Evolutionary conservation across 2,888 invertebrate genomes (phyloP).

Genomic region (Caenorhabditis sinica): DNA sequence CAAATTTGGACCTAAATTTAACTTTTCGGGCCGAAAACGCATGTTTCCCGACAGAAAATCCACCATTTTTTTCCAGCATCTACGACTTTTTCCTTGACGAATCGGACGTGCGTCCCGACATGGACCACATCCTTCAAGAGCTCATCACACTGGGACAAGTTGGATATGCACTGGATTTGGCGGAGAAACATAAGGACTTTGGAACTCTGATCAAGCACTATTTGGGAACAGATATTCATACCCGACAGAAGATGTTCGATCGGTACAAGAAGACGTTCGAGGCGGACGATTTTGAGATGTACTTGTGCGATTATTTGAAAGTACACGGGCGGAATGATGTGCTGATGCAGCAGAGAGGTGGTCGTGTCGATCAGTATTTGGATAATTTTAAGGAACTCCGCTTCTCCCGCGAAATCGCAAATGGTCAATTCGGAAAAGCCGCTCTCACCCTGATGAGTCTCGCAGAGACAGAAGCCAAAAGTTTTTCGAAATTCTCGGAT

Average conservation of each 20-base stretch:
- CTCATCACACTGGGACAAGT: slow-evolving; percentile 42
- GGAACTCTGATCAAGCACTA: slow-evolving; percentile 50
- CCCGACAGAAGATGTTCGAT: slow-evolving; percentile 49
- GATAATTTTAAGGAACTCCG: slow-evolving; percentile 66
- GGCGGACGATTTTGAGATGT: slow-evolving; percentile 65
- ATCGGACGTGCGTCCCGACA: slow-evolving; percentile 35
- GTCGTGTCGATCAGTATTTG: slow-evolving; percentile 60
- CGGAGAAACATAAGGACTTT: slow-evolving; percentile 61
- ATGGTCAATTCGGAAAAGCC: slow-evolving; percentile 63
- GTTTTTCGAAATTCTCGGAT: slow-evolving; percentile 49
- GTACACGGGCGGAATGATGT: slow-evolving; percentile 51
- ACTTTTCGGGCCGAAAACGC: too few relatives aligned
- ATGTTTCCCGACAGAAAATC: too few relatives aligned
- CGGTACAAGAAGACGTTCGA: slow-evolving; percentile 54
- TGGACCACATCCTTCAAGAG: slow-evolving; percentile 39
- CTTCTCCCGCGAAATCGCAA: slow-evolving; percentile 60
- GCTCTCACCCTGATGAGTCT: slow-evolving; percentile 63
- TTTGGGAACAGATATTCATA: slow-evolving; percentile 10
- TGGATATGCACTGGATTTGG: slow-evolving; percentile 47
- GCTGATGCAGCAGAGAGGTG: slow-evolving; percentile 49
- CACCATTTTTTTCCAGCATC: slow-evolving; percentile 12
- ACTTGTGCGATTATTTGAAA: slow-evolving; percentile 63
- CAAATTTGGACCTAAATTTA: too few relatives aligned
- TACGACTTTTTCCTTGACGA: slow-evolving; percentile 61
- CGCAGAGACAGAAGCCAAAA: slow-evolving; percentile 59